Evolutionary conservation across 1,140 invertebrate genomes (phyloP).

Genomic region (Megathymus violae): DNA sequence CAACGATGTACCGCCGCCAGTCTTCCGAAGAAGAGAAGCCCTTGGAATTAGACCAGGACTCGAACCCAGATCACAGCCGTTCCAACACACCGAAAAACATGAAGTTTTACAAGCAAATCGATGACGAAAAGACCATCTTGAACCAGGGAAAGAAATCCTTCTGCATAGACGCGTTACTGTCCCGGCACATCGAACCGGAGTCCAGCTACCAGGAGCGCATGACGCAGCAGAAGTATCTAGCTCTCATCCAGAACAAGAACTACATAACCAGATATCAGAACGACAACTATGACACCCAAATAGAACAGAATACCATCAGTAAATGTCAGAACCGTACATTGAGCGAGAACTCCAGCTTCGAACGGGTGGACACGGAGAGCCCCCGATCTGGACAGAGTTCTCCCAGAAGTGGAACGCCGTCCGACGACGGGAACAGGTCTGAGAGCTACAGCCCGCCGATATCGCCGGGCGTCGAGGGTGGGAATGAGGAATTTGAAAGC

Average conservation of each 20-base stretch:
- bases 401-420: conserved; percentile 71
- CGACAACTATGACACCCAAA: conserved; percentile 72
- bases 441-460: conserved; percentile 80
- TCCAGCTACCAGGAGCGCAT: conserved; percentile 66
- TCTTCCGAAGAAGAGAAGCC: conserved; percentile 58
- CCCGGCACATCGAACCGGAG: conserved; percentile 66
- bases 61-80: conserved; percentile 55
- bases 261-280: conserved; percentile 66
- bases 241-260: conserved; percentile 73
- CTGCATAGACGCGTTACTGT: conserved; percentile 79
- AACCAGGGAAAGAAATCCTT: conserved; percentile 77
- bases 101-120: conserved; percentile 65
- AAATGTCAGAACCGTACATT: conserved; percentile 54
- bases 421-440: conserved; percentile 78
- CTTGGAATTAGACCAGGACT: conserved; percentile 67
- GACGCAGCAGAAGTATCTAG: conserved; percentile 77
- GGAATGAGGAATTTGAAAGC: conserved; percentile 68
- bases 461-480: conserved; percentile 80
- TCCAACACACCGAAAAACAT: conserved; percentile 70
- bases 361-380: conserved; percentile 51
- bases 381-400: conserved; percentile 68
- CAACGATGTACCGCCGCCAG: conserved; percentile 60
- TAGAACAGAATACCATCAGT: conserved; percentile 75
- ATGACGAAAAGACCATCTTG: conserved; percentile 69
- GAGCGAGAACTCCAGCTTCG: conserved; percentile 43